A percentile compares a stretch with the other conserved stretches of the same genome.
Conservation (phyloP, 2,888 invertebrate genomes). For the Drosophila meridionalis region DNA sequence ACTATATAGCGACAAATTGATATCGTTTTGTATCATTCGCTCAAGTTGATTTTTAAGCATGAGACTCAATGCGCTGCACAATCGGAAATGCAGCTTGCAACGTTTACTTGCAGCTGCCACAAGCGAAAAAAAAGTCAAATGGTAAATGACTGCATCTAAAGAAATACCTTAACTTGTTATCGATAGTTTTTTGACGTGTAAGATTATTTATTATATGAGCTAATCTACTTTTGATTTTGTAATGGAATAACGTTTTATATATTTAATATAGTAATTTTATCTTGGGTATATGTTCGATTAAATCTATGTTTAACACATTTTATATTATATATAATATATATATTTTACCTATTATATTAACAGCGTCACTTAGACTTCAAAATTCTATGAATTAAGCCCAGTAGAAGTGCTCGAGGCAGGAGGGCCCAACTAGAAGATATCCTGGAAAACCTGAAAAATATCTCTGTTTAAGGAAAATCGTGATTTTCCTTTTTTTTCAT, state of each 20-base stretch:
- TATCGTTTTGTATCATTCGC: conserved; percentile 78
- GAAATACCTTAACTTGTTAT: background rate
- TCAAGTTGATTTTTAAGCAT: conserved; percentile 81
- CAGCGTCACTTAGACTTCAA: too few species aligned
- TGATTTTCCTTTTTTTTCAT: too few species aligned
- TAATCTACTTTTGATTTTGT: background rate
- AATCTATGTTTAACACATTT: too few species aligned
- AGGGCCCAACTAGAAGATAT: too few species aligned
- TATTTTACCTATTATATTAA: too few species aligned
- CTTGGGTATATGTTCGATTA: too few species aligned
- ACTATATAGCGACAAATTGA: conserved; percentile 79
- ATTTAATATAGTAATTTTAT: too few species aligned
- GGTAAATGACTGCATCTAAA: background rate
- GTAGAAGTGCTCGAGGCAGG: too few species aligned
- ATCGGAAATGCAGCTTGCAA: conserved; percentile 29
- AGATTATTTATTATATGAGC: background rate
- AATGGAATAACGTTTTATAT: background rate
- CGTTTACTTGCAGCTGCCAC: conserved; percentile 30
- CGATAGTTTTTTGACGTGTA: background rate
- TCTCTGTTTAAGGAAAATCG: too few species aligned
- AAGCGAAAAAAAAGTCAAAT: conserved; percentile 1
- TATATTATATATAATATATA: too few species aligned
- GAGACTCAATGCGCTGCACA: conserved; percentile 52
- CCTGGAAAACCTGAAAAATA: too few species aligned
- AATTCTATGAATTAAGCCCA: too few species aligned